Evolutionary conservation across 2,797 vertebrate species (phyloP), one percentile per base, ranked within the genome.

Genomic region (Kryptolebias ocellatus): DNA sequence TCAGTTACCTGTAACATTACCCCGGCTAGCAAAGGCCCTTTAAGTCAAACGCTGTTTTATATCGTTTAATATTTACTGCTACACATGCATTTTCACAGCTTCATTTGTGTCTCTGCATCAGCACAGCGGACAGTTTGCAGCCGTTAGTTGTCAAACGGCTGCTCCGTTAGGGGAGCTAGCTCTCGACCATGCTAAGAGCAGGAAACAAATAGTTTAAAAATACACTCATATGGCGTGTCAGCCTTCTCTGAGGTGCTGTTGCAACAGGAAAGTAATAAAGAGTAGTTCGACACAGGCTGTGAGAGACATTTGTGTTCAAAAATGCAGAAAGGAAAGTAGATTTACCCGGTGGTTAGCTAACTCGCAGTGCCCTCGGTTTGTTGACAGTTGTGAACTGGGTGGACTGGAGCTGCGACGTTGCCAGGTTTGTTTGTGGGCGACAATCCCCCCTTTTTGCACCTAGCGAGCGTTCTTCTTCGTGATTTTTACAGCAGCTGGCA

Each of bases 351-450:
- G 20, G 24, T 50, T 60, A 54, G 69, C 81, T 76, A 24, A 9
- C 66, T 74, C 50, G 31, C 45, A 49, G 4, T 47, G 7, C 46
- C 55, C 77, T 76, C 66, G 67, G 57, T 64, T 78, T 80, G 87
- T 79, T 83, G 80, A 60, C 20, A 83, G 80, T 60, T 50, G 53
- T 5, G 52, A 44, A 47, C 42, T 62, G 58, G 4, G 3, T 49
- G 63, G 39, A 50, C 20, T 28, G 39, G 28, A 71, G 76, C 72
- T 52, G 6, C 7, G 15, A 53, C 64, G 87, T 86, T 89, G 87
- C 87, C 89, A 89, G 78, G 37, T 90, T n/a, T 3, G 54, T 12
- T 42, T 14, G 27, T 14, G 14, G 4, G 45, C 24, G 37, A 12
- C 1, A 52, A 71, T 60, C 75, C 81, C 47, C 63, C 72, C 69